Conservation (phyloP, 2,888 invertebrate species). For the Syrista parreyssii region DNA sequence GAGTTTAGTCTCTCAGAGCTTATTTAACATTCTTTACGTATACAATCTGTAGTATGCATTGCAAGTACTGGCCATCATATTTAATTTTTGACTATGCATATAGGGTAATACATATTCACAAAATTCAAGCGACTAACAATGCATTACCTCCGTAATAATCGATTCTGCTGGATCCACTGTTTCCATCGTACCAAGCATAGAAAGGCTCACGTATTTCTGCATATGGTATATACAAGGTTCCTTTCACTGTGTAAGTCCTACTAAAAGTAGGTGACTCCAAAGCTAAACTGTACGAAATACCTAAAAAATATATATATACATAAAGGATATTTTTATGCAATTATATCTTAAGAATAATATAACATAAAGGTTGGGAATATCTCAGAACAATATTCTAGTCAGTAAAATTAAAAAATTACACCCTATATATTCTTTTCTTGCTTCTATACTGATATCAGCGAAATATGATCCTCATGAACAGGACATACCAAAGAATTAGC, state of each 20-base stretch:
- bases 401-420: too few species aligned
- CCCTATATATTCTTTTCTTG: neutral
- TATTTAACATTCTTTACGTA: too few species aligned
- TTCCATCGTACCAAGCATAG: constrained; percentile 86
- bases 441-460: neutral
- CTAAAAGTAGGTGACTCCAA: constrained; percentile 74
- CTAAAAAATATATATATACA: constrained; percentile 23
- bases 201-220: constrained; percentile 95
- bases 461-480: neutral
- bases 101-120: too few species aligned
- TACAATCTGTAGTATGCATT: too few species aligned
- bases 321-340: neutral
- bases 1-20: too few species aligned
- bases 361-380: neutral
- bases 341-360: neutral
- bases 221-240: constrained; percentile 87
- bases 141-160: constrained; percentile 88
- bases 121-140: neutral
- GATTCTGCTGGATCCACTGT: constrained; percentile 82
- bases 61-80: too few species aligned
- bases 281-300: constrained; percentile 21
- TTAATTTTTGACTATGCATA: too few species aligned
- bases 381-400: neutral
- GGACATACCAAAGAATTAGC: too few species aligned
- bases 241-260: constrained; percentile 79